phyloP scores from a whole-genome alignment of 2,888 invertebrate genomes.

The Drosophila atripex region DNA sequence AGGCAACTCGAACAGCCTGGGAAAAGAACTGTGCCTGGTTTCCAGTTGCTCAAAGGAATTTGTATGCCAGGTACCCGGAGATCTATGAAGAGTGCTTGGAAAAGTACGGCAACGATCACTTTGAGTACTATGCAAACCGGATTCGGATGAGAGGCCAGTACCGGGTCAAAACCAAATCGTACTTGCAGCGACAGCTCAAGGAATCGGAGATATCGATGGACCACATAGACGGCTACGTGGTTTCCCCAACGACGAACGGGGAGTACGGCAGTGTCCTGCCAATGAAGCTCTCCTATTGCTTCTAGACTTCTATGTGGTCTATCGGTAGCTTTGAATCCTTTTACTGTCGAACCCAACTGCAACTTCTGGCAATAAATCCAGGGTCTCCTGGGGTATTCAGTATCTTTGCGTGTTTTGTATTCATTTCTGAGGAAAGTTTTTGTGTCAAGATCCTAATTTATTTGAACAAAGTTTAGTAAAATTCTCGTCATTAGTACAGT shows the following conservation, averaged over 20 bases:
- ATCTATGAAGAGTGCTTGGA: conserved; percentile 49
- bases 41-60: conserved; percentile 25
- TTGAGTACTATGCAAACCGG: conserved; percentile 34
- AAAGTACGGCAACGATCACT: conserved; percentile 44
- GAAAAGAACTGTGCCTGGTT: conserved; percentile 32
- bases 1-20: conserved; percentile 39
- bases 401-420: not conserved
- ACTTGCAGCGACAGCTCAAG: not conserved
- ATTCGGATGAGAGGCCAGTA: conserved; percentile 15
- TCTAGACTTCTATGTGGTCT: conserved; percentile 1
- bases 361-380: not conserved
- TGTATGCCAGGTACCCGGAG: conserved; percentile 18
- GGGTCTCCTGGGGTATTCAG: not conserved
- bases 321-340: not conserved
- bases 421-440: not conserved
- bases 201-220: conserved; percentile 20
- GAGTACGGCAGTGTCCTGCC: conserved; percentile 49
- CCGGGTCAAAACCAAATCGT: not conserved
- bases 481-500: no score
- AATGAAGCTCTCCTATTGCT: conserved; percentile 2
- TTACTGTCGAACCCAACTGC: not conserved
- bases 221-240: conserved; percentile 23
- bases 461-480: not conserved
- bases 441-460: not conserved
- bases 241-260: conserved; percentile 45